Conservation (phyloP, 2,113 vertebrate genomes). For the Nanorana parkeri region DNA sequence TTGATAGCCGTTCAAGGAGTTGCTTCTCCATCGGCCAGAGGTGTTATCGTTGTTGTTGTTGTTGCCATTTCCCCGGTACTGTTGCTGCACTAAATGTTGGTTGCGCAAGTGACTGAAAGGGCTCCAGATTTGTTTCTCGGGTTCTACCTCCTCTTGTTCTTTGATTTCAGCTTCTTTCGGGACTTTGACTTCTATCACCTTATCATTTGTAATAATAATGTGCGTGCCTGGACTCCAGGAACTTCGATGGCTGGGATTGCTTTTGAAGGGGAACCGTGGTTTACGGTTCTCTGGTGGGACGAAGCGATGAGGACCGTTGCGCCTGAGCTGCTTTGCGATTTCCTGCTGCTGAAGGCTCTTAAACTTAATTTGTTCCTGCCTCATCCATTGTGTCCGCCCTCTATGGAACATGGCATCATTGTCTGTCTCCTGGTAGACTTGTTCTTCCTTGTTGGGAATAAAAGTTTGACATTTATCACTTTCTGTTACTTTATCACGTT, state of each 20-base stretch:
- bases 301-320: slow-evolving; percentile 88
- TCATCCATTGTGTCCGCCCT: slow-evolving; percentile 90
- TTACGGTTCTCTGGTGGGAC: slow-evolving; percentile 97
- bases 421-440: slow-evolving; percentile 72
- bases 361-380: slow-evolving; percentile 90
- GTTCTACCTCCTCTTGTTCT: slow-evolving; percentile 68
- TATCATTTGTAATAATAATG: slow-evolving; percentile 94
- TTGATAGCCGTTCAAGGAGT: slow-evolving; percentile 87
- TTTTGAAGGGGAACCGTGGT: slow-evolving; percentile 95
- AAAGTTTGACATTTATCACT: slow-evolving; percentile 55
- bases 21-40: slow-evolving; percentile 86
- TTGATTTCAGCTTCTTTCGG: slow-evolving; percentile 89
- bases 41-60: slow-evolving; percentile 35
- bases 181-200: slow-evolving; percentile 92
- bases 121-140: slow-evolving; percentile 72
- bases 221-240: slow-evolving; percentile 97
- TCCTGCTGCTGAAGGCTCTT: slow-evolving; percentile 96
- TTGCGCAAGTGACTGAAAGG: slow-evolving; percentile 76
- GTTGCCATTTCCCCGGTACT: neutral
- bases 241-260: slow-evolving; percentile 94
- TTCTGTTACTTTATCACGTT: slow-evolving; percentile 27
- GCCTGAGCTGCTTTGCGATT: slow-evolving; percentile 91
- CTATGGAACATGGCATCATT: slow-evolving; percentile 83
- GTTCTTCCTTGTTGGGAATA: slow-evolving; percentile 73
- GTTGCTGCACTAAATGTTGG: slow-evolving; percentile 70